Base-by-base conservation (phyloP, 2,888 invertebrate species). In the Caenorhabditis doughertyi region DNA sequence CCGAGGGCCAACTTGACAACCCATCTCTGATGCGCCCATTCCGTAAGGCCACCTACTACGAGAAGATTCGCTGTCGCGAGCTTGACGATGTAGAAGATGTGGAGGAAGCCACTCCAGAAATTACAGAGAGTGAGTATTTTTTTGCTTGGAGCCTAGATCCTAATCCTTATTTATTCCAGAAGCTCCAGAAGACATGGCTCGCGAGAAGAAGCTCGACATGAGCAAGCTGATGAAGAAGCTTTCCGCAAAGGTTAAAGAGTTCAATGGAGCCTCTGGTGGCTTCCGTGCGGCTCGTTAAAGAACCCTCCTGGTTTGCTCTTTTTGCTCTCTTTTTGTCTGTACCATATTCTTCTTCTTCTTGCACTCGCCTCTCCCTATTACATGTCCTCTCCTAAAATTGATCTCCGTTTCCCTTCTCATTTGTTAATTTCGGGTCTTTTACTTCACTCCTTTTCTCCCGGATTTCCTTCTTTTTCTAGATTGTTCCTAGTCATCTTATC, bases 11-110 rank as follows among this genome's bases (percentile, higher is more conserved):
- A 79, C 86, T 84, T 68, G 90, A 91, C 86, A 91, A 91, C 76
- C 91, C 91, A 27, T 81, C 88, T 21, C 80, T 90, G 68, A 91
- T 91, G 91, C 85, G 90, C 13, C 90, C 90, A 25, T 91, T 91
- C 86, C 84, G 85, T 65, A 88, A 89, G 44, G 90, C 91, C 27
- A 88, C 88, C 44, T 91, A 91, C 82, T 91, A 91, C 81, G 91
- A 91, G 81, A 89, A 89, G 27, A 90, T 91, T 60, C 84, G 86
- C 25, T 91, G 91, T 83, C 85, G 87, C n/a, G 88, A 86, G 56
- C 64, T 71, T 25, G 85, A 79, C 27, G 82, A 80, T 23, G 87
- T 84, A 23, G 85, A 83, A 32, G 84, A 85, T 47, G 79, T 84
- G 11, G 85, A 84, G 29, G 73, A 79, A 2, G 39, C 53, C n/a